Evolutionary conservation across 2,113 vertebrate species (phyloP).

Genomic region (Muntiacus reevesi): DNA sequence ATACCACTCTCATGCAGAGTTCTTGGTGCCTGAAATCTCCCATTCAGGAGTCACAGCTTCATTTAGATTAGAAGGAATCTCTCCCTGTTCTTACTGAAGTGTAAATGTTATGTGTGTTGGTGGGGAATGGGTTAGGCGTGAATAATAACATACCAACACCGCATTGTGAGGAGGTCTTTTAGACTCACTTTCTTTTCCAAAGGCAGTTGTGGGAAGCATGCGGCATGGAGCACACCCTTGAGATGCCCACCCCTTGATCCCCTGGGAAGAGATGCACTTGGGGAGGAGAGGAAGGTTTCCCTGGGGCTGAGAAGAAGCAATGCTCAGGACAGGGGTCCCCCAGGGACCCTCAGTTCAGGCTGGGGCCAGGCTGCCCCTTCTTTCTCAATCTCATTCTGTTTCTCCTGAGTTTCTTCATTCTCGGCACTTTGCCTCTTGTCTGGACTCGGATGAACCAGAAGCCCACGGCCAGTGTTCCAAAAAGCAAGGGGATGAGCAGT

Average conservation of each 20-base stretch:
- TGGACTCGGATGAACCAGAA: neutral
- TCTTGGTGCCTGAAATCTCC: too few species aligned
- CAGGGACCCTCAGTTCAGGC: neutral
- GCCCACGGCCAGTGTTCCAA: neutral
- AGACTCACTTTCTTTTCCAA: neutral
- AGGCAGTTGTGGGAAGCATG: neutral
- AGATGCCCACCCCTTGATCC: too few species aligned
- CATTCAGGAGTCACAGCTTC: neutral
- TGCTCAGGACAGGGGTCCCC: neutral
- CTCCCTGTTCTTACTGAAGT: neutral
- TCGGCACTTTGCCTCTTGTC: neutral
- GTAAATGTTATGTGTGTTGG: neutral
- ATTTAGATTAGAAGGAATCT: neutral
- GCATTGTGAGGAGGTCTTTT: neutral
- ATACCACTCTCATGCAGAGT: accelerated
- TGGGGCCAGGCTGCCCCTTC: neutral
- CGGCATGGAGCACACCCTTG: neutral
- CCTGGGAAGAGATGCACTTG: neutral
- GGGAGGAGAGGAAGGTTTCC: neutral
- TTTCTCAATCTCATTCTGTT: constrained; percentile 9
- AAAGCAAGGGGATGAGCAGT: constrained; percentile 15
- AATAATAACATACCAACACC: neutral
- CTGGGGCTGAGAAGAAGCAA: neutral
- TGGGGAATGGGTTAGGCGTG: neutral
- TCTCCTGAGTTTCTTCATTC: constrained; percentile 10